A percentile compares a stretch with the other conserved stretches of the same genome.
phyloP scores from a whole-genome alignment of 2,113 vertebrate genomes.

The Chiloscyllium plagiosum region DNA sequence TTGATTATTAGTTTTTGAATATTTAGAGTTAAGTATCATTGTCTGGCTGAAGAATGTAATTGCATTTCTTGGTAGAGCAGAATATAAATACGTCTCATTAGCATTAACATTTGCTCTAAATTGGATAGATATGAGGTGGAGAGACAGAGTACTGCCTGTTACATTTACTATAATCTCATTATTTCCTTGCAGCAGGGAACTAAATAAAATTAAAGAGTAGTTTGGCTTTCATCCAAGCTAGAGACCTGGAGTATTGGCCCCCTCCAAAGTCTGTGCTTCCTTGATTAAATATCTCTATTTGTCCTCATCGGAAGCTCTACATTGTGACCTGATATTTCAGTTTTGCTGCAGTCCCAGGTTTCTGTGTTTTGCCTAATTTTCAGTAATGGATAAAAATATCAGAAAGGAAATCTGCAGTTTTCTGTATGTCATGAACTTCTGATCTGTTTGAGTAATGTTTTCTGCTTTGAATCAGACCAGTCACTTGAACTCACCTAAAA shows the following conservation, averaged over 20 bases:
- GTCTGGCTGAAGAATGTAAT: conserved; percentile 15
- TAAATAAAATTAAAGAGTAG: not conserved
- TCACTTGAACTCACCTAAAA: not conserved
- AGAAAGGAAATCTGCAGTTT: not conserved
- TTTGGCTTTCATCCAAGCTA: conserved; percentile 19
- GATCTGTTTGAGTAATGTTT: not conserved
- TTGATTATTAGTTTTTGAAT: conserved; percentile 23
- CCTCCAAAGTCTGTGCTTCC: not conserved
- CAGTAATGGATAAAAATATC: not conserved
- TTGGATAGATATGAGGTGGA: conserved; percentile 26
- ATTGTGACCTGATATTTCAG: not conserved
- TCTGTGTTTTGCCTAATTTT: not conserved
- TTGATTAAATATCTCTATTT: not conserved
- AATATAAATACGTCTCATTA: conserved; percentile 37
- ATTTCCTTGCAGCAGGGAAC: not conserved
- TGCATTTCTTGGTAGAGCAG: not conserved
- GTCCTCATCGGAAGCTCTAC: not conserved
- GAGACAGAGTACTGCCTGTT: conserved; percentile 23
- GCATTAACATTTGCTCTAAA: conserved; percentile 3
- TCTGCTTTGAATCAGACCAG: not conserved
- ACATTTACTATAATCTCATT: conserved; percentile 11
- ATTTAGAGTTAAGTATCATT: not conserved
- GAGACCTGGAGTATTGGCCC: not conserved
- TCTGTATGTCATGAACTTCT: not conserved
- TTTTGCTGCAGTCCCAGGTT: not conserved